phyloP scores from a whole-genome alignment of 2,888 invertebrate species.

The Patella depressa region DNA sequence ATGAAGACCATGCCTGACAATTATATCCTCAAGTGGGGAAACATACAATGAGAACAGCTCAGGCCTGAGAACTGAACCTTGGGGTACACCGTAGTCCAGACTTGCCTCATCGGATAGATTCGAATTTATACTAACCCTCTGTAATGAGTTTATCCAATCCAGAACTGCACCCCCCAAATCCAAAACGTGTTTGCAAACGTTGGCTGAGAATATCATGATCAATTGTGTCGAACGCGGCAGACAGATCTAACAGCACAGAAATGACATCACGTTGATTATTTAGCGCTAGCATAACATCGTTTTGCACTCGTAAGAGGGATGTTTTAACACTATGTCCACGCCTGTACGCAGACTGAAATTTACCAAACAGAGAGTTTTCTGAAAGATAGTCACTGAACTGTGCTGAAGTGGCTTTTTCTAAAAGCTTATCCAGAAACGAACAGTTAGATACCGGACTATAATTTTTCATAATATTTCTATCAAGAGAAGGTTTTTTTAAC shows the following conservation, averaged over 20 bases:
- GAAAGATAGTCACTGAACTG: not conserved
- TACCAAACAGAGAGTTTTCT: not conserved
- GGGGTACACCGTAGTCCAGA: no score
- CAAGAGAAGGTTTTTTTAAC: not conserved
- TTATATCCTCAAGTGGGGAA: no score
- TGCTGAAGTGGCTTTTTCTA: not conserved
- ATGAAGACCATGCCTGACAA: no score
- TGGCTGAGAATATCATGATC: not conserved
- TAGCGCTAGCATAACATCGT: not conserved
- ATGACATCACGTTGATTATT: not conserved
- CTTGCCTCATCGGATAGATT: no score
- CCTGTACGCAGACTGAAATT: not conserved
- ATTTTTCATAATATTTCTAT: constrained; percentile 1
- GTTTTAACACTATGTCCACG: constrained; percentile 6
- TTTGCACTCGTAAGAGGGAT: not conserved
- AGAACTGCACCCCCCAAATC: not conserved
- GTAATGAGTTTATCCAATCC: not conserved
- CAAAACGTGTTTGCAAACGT: not conserved
- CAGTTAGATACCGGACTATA: not conserved
- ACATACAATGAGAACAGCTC: no score
- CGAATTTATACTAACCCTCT: not conserved
- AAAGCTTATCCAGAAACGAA: not conserved
- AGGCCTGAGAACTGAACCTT: no score
- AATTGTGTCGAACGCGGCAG: no score
- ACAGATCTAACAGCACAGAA: no score